Conservation (phyloP, 1,140 invertebrate genomes). For the Conopomorpha cramerella region DNA sequence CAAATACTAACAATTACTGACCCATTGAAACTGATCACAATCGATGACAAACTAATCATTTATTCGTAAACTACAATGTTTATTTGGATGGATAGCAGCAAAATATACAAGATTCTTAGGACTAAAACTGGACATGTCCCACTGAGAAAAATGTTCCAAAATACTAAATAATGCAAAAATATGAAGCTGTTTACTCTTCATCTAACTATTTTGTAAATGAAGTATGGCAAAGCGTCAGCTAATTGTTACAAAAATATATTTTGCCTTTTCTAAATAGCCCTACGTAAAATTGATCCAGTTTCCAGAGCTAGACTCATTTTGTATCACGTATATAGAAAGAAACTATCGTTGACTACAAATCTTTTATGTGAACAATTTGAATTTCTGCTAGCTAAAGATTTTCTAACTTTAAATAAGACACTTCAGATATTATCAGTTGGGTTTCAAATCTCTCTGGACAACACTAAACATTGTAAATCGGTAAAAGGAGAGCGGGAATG, state of each 20-base stretch:
- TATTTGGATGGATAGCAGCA: conserved; percentile 51
- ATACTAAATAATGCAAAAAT: too few species aligned
- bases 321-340: too few species aligned
- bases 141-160: too few species aligned
- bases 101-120: conserved; percentile 47
- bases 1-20: conserved; percentile 48
- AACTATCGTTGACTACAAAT: conserved; percentile 36
- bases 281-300: conserved; percentile 46
- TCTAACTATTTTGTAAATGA: conserved; percentile 43
- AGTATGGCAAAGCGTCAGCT: conserved; percentile 47
- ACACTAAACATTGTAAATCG: too few species aligned
- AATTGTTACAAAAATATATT: conserved; percentile 56
- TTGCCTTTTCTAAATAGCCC: conserved; percentile 43
- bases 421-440: conserved; percentile 50
- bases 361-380: conserved; percentile 42
- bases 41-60: conserved; percentile 24
- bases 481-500: too few species aligned
- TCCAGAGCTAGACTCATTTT: too few species aligned
- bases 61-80: conserved; percentile 32
- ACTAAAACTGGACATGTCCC: too few species aligned
- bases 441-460: too few species aligned
- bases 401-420: conserved; percentile 57
- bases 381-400: conserved; percentile 51
- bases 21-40: conserved; percentile 29
- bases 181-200: conserved; percentile 41